These are phyloP conservation scores for Oncorhynchus tshawytscha DNA, from an alignment of 2,113 vertebrate species.

Conservation along the genomic window DNA sequence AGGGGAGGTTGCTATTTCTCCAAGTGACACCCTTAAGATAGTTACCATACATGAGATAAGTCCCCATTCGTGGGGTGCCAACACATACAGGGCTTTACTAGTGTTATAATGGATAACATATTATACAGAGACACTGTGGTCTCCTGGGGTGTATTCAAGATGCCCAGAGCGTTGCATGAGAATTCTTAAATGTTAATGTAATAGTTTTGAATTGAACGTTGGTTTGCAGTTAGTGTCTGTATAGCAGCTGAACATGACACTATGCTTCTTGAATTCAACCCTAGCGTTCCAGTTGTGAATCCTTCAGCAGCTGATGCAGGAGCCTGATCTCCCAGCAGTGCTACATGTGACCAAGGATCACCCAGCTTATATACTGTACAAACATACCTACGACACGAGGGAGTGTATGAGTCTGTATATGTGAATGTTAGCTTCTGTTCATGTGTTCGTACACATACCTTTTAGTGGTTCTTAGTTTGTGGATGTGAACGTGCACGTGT, in stretches of 20 bases:
- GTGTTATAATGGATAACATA: conserved; percentile 31
- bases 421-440: not conserved
- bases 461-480: not conserved
- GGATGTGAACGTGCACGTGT: not conserved
- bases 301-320: not conserved
- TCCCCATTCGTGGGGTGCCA: conserved; percentile 25
- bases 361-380: conserved; percentile 46
- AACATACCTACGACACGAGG: conserved; percentile 43
- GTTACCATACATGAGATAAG: conserved; percentile 51
- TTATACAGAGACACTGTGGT: conserved; percentile 32
- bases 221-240: conserved; percentile 22
- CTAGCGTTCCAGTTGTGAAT: conserved; percentile 49
- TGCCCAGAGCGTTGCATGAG: not conserved
- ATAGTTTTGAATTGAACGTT: conserved; percentile 28
- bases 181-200: not conserved
- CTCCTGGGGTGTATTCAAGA: conserved; percentile 51
- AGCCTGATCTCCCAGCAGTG: not conserved
- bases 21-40: conserved; percentile 44
- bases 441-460: not conserved
- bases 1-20: conserved; percentile 52
- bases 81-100: conserved; percentile 41
- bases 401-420: conserved; percentile 26
- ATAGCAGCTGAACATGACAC: not conserved
- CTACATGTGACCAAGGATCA: conserved; percentile 19
- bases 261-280: conserved; percentile 47